Base-by-base conservation (phyloP, 2,888 invertebrate species). In the Pyralis farinalis region DNA sequence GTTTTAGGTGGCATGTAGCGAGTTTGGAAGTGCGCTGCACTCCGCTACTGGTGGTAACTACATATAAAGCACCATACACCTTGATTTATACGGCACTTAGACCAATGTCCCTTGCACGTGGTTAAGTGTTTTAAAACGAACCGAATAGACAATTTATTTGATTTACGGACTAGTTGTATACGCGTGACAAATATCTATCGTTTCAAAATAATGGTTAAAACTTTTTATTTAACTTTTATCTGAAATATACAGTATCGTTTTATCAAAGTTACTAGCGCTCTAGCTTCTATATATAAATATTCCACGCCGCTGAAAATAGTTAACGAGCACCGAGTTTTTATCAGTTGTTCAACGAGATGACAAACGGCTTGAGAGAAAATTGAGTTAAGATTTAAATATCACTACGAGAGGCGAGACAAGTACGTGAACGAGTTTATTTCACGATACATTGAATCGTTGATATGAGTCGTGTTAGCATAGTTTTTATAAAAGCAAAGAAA, bases 51-150 rank as follows among this genome's bases (percentile, higher is more conserved):
- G 41, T 10, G 20, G 16, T 16, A 36, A 62, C 57, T 59, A 54
- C 55, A 49, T 53, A 67, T 64, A 65, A 63, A 65, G 62, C 62
- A 58, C 54, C 59, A 55, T 61, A 59, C 57, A 61, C 51, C 43
- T 60, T 70, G 76, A 78, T 77, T 76, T 78, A 78, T 72, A 50
- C 54, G 53, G 64, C 68, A 71, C 75, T 74, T 71, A 70, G 61
- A 68, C 67, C 67, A 63, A 71, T 69, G 70, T 64, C 66, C 63
- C 60, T 56, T 58, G 57, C 55, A 56, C 40, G 38, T 48, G 51
- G 53, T 50, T 54, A 60, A 71, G 69, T 71, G 58, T 70, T 75
- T 74, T 75, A 69, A 74, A 76, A 63, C 52, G 53, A 53, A 53
- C 45, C 42, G 45, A 44, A 55, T 55, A 55, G 53, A 56, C 55